These are phyloP conservation scores for Bothrops jararaca DNA, from an alignment of 2,113 vertebrate genomes.

Conservation along the genomic window DNA sequence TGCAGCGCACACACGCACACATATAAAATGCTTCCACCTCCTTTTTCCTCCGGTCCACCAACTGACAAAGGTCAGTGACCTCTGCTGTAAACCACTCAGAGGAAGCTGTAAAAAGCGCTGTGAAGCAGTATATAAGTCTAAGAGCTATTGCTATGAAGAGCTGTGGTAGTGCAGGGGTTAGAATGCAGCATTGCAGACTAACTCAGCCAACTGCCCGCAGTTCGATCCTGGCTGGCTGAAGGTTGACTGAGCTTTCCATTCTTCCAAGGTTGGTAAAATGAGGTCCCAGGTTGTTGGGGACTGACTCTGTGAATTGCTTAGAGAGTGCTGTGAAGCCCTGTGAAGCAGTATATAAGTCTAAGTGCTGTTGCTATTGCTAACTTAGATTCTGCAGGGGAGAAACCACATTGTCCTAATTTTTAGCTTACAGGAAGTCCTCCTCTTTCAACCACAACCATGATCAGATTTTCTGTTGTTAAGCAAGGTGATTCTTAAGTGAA, in stretches of 20 bases:
- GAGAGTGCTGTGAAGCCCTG: background rate
- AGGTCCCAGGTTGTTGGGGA: background rate
- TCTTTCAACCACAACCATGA: background rate
- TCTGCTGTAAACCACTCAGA: no score
- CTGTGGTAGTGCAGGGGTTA: background rate
- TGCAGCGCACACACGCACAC: no score
- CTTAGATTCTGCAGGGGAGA: background rate
- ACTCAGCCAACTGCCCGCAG: background rate
- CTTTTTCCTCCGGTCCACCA: no score
- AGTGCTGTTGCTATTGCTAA: background rate
- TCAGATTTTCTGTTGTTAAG: background rate
- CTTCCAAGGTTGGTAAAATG: background rate
- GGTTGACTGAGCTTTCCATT: background rate
- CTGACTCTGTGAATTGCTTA: background rate
- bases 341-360: background rate
- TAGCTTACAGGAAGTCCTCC: background rate
- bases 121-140: no score
- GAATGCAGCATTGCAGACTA: background rate
- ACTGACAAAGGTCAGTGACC: no score
- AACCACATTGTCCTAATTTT: background rate
- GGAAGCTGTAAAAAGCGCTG: accelerated
- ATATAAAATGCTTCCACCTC: no score
- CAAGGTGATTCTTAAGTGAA: background rate
- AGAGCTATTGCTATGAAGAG: no score
- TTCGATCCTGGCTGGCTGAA: background rate